A percentile compares a stretch with the other conserved stretches of the same genome.
These are phyloP conservation scores for Allygus modestus DNA, from an alignment of 2,888 invertebrate genomes.

Conservation along the genomic window DNA sequence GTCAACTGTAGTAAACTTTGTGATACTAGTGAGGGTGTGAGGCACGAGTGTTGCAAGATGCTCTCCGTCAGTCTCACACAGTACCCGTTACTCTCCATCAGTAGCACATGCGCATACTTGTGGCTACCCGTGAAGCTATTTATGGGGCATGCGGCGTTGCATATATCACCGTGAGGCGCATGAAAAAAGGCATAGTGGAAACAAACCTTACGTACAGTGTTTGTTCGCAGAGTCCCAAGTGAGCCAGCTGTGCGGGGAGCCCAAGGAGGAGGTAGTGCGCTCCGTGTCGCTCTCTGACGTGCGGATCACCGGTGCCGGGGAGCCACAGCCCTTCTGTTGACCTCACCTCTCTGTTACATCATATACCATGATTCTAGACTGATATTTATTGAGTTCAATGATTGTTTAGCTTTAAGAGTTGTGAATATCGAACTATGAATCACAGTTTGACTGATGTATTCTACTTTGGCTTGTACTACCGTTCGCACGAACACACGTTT, in stretches of 20 bases:
- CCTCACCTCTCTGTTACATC: background rate
- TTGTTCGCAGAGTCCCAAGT: conserved; percentile 33
- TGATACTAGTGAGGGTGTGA: too few relatives aligned
- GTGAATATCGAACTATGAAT: conserved; percentile 24
- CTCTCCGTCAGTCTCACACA: too few relatives aligned
- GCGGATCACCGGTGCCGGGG: conserved; percentile 27
- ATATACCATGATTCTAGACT: conserved; percentile 46
- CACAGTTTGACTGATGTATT: conserved; percentile 32
- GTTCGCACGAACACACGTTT: conserved; percentile 4
- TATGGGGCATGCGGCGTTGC: too few relatives aligned
- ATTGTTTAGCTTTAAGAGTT: conserved; percentile 37
- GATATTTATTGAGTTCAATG: conserved; percentile 41
- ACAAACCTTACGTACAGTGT: too few relatives aligned
- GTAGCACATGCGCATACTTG: too few relatives aligned
- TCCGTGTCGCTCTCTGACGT: conserved; percentile 45
- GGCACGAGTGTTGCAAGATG: too few relatives aligned
- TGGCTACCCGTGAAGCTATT: too few relatives aligned
- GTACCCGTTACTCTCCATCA: too few relatives aligned
- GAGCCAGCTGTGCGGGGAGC: conserved; percentile 2
- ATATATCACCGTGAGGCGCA: too few relatives aligned
- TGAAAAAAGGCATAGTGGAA: too few relatives aligned
- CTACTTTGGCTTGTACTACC: conserved; percentile 26
- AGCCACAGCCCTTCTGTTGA: conserved; percentile 28
- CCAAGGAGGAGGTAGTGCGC: conserved; percentile 8
- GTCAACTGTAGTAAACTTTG: too few relatives aligned